These are phyloP conservation scores for Apolygus lucorum DNA, from an alignment of 1,140 invertebrate species.

Conservation along the genomic window DNA sequence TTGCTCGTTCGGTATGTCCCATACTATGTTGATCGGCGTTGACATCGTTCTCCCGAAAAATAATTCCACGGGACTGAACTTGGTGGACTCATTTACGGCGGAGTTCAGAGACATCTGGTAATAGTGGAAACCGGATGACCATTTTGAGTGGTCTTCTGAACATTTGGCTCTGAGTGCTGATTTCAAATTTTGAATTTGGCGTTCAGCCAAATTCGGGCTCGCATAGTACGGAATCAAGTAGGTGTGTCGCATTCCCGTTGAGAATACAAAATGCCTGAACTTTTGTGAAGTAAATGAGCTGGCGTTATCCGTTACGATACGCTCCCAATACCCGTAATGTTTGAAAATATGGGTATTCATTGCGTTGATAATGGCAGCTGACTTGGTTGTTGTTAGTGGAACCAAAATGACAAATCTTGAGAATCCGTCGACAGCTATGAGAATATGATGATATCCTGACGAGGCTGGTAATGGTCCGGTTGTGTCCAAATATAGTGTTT, in stretches of 20 bases:
- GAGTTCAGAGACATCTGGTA: too few species aligned
- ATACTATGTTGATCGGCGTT: not conserved
- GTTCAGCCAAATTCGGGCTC: not conserved
- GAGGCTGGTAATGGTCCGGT: not conserved
- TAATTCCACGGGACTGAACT: not conserved
- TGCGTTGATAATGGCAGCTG: not conserved
- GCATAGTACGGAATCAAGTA: not conserved
- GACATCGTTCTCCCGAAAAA: not conserved
- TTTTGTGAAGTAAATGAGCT: not conserved
- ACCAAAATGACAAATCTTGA: not conserved
- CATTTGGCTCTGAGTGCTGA: not conserved
- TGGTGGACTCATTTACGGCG: slow-evolving; percentile 4
- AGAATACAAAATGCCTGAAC: not conserved
- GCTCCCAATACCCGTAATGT: slow-evolving; percentile 1
- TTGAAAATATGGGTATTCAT: not conserved
- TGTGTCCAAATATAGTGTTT: not conserved
- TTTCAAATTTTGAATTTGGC: not conserved
- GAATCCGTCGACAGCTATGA: not conserved
- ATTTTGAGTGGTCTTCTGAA: not conserved
- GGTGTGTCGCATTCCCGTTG: not conserved
- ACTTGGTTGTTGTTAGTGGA: too few species aligned
- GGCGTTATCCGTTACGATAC: not conserved
- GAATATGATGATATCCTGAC: not conserved
- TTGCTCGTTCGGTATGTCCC: not conserved
- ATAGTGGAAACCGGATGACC: too few species aligned